These are phyloP conservation scores for Antennarius maculatus DNA, from an alignment of 2,797 vertebrate genomes.

Conservation along the genomic window DNA sequence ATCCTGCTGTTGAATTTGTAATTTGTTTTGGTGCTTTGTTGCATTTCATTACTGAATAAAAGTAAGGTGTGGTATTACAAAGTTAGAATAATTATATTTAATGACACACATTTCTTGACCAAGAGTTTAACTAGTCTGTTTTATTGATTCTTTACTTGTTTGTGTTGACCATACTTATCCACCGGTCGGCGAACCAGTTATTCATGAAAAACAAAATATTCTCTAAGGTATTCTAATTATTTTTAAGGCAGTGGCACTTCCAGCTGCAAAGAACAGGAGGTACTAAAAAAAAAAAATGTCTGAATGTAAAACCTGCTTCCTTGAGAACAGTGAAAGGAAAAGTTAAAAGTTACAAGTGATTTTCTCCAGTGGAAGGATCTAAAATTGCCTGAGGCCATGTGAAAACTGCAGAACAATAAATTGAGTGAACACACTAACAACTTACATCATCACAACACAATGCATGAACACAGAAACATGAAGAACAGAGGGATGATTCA, in stretches of 20 bases:
- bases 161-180: too few relatives aligned
- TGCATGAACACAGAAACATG: constrained; percentile 55
- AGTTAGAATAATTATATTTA: too few relatives aligned
- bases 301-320: neutral
- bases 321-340: neutral
- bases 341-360: neutral
- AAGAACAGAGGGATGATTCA: constrained; percentile 62
- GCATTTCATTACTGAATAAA: too few relatives aligned
- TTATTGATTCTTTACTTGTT: too few relatives aligned
- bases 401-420: constrained; percentile 52
- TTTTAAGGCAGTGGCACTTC: too few relatives aligned
- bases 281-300: neutral
- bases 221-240: neutral
- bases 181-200: too few relatives aligned
- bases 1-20: too few relatives aligned
- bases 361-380: constrained; percentile 28
- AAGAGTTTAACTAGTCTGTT: too few relatives aligned
- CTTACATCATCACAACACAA: constrained; percentile 55
- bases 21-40: too few relatives aligned
- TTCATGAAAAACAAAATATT: too few relatives aligned
- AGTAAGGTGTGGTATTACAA: too few relatives aligned
- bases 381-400: constrained; percentile 14
- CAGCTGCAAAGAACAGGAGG: neutral
- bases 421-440: constrained; percentile 56
- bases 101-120: too few relatives aligned